These are phyloP conservation scores for Scaptomyza parva DNA, from an alignment of 2,888 invertebrate genomes.

Conservation along the genomic window DNA sequence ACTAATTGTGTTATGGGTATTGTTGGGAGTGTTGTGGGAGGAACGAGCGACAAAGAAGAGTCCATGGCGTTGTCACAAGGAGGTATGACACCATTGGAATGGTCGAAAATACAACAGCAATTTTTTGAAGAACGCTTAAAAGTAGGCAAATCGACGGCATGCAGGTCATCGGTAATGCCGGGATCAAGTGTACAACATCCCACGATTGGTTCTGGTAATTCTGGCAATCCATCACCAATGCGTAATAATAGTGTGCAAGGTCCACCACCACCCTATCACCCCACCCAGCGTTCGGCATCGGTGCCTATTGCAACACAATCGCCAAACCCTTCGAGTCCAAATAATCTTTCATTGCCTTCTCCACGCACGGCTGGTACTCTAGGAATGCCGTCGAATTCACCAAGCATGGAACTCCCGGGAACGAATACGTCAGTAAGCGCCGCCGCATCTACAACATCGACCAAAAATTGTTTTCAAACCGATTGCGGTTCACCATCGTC, in stretches of 20 bases:
- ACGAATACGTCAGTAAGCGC: conserved; percentile 82
- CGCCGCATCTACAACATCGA: conserved; percentile 16
- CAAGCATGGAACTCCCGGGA: conserved; percentile 86
- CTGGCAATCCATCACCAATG: conserved; percentile 26
- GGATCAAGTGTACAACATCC: conserved; percentile 15
- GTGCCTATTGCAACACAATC: conserved; percentile 91
- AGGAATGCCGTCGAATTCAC: conserved; percentile 89
- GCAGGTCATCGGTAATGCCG: conserved; percentile 38
- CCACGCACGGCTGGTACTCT: conserved; percentile 85
- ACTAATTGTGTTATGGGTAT: conserved; percentile 50
- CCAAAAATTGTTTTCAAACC: conserved; percentile 66
- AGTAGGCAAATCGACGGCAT: conserved; percentile 82
- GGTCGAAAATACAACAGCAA: conserved; percentile 96
- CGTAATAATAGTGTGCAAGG: conserved; percentile 86
- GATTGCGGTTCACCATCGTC: conserved; percentile 68
- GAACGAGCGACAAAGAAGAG: conserved; percentile 36
- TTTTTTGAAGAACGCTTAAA: conserved; percentile 89
- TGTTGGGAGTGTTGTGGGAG: conserved; percentile 34
- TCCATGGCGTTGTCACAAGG: conserved; percentile 52
- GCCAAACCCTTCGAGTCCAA: conserved; percentile 90
- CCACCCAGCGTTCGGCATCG: conserved; percentile 90
- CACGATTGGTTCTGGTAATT: background rate
- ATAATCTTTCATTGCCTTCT: conserved; percentile 91
- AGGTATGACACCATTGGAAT: conserved; percentile 90
- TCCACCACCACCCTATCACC: conserved; percentile 92